phyloP scores from a whole-genome alignment of 1,140 invertebrate species.

The Diploscapter pachys region DNA sequence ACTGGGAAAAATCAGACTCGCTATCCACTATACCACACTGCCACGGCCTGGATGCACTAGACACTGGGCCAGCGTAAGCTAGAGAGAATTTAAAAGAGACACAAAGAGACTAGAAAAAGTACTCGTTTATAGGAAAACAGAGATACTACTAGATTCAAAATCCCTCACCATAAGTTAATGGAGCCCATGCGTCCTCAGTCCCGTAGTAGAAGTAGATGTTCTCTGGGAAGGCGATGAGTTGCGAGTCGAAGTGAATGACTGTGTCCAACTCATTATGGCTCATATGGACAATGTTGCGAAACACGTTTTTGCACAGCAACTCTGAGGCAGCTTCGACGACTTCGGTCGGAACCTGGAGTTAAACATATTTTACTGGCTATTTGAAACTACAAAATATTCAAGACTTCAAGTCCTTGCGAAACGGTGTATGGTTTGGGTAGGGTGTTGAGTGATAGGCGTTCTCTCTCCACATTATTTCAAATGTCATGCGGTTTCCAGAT shows the following conservation, averaged over 20 bases:
- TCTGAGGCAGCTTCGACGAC: slow-evolving; percentile 36
- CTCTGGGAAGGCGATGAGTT: slow-evolving; percentile 23
- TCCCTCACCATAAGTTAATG: slow-evolving; percentile 29
- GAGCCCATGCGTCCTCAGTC: slow-evolving; percentile 37
- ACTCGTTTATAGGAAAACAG: not conserved
- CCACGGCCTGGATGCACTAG: no score
- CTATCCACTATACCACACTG: no score
- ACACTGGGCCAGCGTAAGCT: no score
- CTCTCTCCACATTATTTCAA: no score
- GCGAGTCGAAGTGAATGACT: slow-evolving; percentile 24
- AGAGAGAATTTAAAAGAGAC: not conserved
- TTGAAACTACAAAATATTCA: not conserved
- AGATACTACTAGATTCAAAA: not conserved
- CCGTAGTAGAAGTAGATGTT: slow-evolving; percentile 38
- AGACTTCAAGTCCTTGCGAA: not conserved
- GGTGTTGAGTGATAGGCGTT: no score
- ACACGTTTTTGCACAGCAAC: slow-evolving; percentile 32
- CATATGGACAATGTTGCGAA: slow-evolving; percentile 45
- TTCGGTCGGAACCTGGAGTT: slow-evolving; percentile 28
- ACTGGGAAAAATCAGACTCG: no score
- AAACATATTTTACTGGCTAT: not conserved
- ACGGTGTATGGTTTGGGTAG: not conserved
- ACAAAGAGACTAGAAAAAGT: not conserved
- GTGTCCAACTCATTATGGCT: slow-evolving; percentile 40
- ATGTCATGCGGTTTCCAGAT: no score